Base-by-base conservation (phyloP, 2,888 invertebrate species). In the Drosophila greeni region DNA sequence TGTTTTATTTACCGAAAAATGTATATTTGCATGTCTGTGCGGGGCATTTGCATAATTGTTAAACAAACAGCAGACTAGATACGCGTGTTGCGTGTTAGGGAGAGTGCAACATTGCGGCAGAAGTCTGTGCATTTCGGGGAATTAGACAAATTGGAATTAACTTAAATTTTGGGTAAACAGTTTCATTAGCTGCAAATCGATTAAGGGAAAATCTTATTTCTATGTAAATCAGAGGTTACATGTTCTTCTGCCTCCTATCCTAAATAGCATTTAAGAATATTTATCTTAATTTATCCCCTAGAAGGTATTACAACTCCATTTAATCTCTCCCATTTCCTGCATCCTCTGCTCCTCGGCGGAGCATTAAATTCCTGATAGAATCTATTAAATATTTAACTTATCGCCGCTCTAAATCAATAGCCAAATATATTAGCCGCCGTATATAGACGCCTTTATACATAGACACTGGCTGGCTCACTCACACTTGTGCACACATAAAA, bases 21-120 rank as follows among this genome's bases (percentile, higher is more conserved):
- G 39, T 67, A 76, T 80, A 76, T 80, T 79, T 76, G 58, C 72
- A 66, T 74, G 76, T 80, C 70, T 70, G 60, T 54, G 48, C 40
- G 64, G 26, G 24, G 65, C 64, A 80, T 73, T 73, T 75, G 74
- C 79, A 81, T 74, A 82, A 75, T 72, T 81, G 75, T 40, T 45
- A 37, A 52, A 37, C 43, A 62, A 64, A 64, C 42, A 31, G 12
- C 23, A 24, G 31, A 16, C 20, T 48, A 47, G 37, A 59, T 60
- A 26, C 14, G 36, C 20, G 43, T 29, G 42, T 26, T 34, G 18
- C 1, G 39, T 40, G 16, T 16, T 6, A 12, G 33, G 7, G 5
- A 33, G 29, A 40, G 12, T 59, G 61, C 59, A 37, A 59, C 47
- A 73, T 67, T 65, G 49, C 51, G 64, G 36, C n/a, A 11, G 16